These are phyloP conservation scores for Ips typographus DNA, from an alignment of 1,140 invertebrate genomes.

Conservation along the genomic window DNA sequence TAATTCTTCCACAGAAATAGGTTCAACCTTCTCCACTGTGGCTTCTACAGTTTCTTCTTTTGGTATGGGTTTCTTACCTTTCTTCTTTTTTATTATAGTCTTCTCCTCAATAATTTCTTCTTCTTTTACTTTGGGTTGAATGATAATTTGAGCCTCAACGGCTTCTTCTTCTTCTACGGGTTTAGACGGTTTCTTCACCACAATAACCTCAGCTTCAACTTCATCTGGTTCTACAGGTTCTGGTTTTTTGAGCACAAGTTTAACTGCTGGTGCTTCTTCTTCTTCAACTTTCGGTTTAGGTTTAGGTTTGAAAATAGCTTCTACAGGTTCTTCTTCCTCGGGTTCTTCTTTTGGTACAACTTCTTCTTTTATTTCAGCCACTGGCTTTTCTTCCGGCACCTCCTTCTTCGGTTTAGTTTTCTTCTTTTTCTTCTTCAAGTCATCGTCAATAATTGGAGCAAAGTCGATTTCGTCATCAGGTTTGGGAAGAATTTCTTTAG, in stretches of 20 bases:
- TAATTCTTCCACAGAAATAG: conserved; percentile 44
- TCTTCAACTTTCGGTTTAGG: conserved; percentile 27
- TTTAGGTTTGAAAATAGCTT: conserved; percentile 30
- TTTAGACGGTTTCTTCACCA: conserved; percentile 20
- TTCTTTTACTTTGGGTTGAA: conserved; percentile 41
- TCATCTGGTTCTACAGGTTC: conserved; percentile 39
- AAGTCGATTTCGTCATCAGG: conserved; percentile 39
- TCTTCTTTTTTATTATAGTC: conserved; percentile 33
- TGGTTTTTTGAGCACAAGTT: conserved; percentile 41
- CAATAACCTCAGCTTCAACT: conserved; percentile 30
- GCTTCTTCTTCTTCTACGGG: conserved; percentile 15
- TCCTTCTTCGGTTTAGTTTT: conserved; percentile 41
- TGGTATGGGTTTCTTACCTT: conserved; percentile 33
- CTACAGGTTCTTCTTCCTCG: conserved; percentile 29
- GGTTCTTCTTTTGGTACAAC: conserved; percentile 39
- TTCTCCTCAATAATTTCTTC: conserved; percentile 48
- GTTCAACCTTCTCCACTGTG: conserved; percentile 47
- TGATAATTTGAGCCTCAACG: conserved; percentile 13
- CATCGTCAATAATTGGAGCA: conserved; percentile 17
- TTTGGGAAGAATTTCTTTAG: conserved; percentile 38
- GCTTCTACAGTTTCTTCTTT: conserved; percentile 33
- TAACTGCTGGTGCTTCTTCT: conserved; percentile 33
- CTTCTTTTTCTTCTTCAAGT: conserved; percentile 41
- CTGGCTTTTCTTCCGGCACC: conserved; percentile 37
- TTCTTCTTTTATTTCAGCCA: conserved; percentile 37